Base-by-base conservation (phyloP, 2,888 invertebrate genomes). In the Drosophila anomalata region DNA sequence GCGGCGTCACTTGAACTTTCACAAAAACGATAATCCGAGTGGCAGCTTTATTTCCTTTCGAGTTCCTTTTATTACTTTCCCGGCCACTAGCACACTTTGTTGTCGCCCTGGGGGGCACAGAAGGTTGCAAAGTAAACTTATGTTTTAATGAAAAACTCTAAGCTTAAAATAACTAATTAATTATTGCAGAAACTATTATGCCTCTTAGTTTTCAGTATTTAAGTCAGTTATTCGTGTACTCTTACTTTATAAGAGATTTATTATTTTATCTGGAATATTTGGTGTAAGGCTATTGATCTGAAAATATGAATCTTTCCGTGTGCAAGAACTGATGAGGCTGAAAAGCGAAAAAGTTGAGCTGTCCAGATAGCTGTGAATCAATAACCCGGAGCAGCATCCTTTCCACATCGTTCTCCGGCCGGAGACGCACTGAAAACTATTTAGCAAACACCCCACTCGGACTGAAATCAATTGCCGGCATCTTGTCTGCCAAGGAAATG, bases 391-490 rank as follows among this genome's bases (percentile, higher is more conserved):
- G 33, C 31, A n/a, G 44, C 26, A 11, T 39, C 47, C 41, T 17
- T 47, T 46, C 61, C 36, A 12, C 72, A 20, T n/a, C 24, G 6
- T 8, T 33, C 31, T 29, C 31, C 31, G n/a, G 8, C 26, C 8
- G 42, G n/a, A 20, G 26, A 39, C 26, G n/a, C 29, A 39, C 42
- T 31, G 53, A 52, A 42, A 68, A 29, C 55, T 51, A 74, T 52
- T 66, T 66, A 66, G 56, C 67, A 74, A 73, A 70, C 51, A 66
- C 11, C 52, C 20, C 4, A 42, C 65, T 26, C 48, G 33, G 14
- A 59, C 61, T 44, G 55, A 76, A 85, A 77, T 85, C 89, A 85
- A 89, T 84, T 81, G 75, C 65, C 65, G 72, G 41, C 79, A 60
- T 82, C 70, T 75, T 73, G 87, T 73, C 85, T 72, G 61, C 69